These are phyloP conservation scores for Nymphicus hollandicus DNA, from an alignment of 2,113 vertebrate species.

Conservation along the genomic window DNA sequence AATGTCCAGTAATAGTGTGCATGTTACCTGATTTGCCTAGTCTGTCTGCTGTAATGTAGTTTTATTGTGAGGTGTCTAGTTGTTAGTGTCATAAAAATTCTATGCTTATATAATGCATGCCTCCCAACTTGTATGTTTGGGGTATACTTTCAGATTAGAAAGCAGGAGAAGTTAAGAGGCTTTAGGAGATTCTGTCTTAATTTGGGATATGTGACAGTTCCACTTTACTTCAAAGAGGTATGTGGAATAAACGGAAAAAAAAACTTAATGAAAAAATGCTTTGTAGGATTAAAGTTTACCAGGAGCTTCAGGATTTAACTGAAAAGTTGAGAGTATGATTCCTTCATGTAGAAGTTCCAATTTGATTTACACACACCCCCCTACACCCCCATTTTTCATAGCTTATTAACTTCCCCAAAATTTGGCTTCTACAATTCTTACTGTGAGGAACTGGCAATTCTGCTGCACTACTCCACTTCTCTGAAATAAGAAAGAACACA, in stretches of 20 bases:
- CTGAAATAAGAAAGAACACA: background rate
- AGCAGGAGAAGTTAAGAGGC: background rate
- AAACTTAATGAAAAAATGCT: background rate
- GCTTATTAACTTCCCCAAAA: background rate
- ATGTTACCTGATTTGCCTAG: background rate
- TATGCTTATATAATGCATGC: accelerated
- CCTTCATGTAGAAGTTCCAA: accelerated
- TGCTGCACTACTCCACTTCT: background rate
- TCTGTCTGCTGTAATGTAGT: background rate
- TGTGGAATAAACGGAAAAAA: background rate
- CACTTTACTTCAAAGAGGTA: background rate
- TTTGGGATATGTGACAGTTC: background rate
- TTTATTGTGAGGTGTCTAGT: background rate
- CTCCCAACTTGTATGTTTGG: background rate
- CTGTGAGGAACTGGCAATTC: accelerated
- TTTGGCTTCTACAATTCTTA: background rate
- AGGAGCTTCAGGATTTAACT: background rate
- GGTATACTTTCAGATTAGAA: background rate
- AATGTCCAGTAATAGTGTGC: background rate
- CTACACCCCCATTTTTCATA: accelerated
- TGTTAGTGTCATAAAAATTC: background rate
- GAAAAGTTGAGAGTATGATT: background rate
- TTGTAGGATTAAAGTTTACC: background rate
- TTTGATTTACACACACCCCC: background rate
- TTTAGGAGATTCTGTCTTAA: background rate